These are phyloP conservation scores for Tridacna gigas DNA, from an alignment of 2,888 invertebrate species.

Conservation along the genomic window DNA sequence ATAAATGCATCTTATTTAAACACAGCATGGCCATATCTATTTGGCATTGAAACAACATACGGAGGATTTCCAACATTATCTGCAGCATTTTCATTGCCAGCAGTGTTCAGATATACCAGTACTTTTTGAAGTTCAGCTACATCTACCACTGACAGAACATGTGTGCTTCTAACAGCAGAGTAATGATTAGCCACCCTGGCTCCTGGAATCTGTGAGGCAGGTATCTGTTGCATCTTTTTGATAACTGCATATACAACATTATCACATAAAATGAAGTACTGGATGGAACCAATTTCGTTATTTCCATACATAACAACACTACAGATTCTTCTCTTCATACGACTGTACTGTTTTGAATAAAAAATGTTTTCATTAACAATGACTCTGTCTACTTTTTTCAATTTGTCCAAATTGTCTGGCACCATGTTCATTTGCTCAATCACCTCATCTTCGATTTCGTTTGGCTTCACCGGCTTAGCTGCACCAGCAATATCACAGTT, in stretches of 20 bases:
- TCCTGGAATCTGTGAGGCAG: constrained; percentile 20
- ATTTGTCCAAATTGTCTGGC: neutral
- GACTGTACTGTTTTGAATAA: constrained; percentile 32
- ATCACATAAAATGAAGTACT: constrained; percentile 28
- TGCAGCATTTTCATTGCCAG: too few species aligned
- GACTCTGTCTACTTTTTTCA: constrained; percentile 34
- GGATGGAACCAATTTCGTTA: constrained; percentile 22
- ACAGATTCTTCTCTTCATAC: constrained; percentile 37
- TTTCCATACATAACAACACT: constrained; percentile 33
- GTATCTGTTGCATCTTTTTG: constrained; percentile 37
- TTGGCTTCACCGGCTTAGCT: constrained; percentile 1
- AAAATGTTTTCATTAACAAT: constrained; percentile 34
- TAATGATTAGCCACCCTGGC: constrained; percentile 20
- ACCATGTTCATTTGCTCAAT: neutral
- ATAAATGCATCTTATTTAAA: constrained; percentile 14
- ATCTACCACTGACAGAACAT: constrained; percentile 23
- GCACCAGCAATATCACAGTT: constrained; percentile 33
- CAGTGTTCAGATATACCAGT: too few species aligned
- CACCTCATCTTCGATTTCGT: constrained; percentile 17
- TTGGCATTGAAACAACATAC: constrained; percentile 12
- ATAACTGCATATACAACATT: constrained; percentile 34
- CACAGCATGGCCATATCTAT: constrained; percentile 11
- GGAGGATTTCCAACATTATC: neutral
- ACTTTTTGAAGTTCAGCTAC: neutral
- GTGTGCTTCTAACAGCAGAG: constrained; percentile 10